Conservation (phyloP, 2,888 invertebrate genomes). For the Thyatira batis region DNA sequence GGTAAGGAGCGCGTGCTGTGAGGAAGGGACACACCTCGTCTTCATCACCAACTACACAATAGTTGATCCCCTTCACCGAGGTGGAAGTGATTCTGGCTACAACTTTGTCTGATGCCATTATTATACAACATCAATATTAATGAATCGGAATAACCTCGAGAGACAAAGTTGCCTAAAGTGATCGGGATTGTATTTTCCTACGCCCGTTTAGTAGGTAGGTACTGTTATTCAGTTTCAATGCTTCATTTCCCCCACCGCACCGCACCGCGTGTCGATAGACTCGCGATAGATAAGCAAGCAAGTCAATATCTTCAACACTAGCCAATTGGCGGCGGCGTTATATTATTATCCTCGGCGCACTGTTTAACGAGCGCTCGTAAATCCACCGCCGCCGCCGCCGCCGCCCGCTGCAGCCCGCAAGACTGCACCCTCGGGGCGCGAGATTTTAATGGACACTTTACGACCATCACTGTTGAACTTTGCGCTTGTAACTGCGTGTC, state of each 20-base stretch:
- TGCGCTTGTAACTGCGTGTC: neutral
- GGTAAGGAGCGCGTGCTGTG: neutral
- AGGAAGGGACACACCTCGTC: neutral
- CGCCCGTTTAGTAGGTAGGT: too few relatives aligned
- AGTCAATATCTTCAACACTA: neutral
- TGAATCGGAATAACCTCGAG: too few relatives aligned
- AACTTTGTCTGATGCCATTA: too few relatives aligned
- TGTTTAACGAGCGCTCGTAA: neutral
- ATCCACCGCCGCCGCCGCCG: neutral
- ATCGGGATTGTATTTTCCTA: too few relatives aligned
- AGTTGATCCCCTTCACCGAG: neutral
- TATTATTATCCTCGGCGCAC: neutral
- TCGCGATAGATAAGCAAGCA: neutral
- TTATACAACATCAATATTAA: too few relatives aligned
- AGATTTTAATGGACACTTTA: constrained; percentile 4
- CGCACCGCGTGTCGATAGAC: neutral
- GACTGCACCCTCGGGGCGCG: neutral
- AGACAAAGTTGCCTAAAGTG: too few relatives aligned
- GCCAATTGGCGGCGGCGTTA: neutral
- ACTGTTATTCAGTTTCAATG: too few relatives aligned
- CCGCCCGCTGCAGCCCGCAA: neutral
- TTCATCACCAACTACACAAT: neutral
- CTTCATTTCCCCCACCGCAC: too few relatives aligned
- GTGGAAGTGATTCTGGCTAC: neutral
- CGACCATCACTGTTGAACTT: neutral